These are phyloP conservation scores for Xenopus laevis DNA, from an alignment of 2,113 vertebrate genomes.

Conservation along the genomic window DNA sequence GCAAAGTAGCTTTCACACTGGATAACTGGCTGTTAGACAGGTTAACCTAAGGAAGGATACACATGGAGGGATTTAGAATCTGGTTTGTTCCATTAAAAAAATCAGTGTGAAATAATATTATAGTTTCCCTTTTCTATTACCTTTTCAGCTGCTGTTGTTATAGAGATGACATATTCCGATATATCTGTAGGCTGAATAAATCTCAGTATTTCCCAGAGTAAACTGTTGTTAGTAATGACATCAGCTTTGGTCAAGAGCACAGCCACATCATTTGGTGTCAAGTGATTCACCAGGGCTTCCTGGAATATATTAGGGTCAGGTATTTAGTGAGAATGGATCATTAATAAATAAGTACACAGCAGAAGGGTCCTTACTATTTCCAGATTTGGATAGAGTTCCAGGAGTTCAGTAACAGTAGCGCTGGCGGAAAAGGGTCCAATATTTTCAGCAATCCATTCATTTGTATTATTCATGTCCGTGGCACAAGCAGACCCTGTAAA, in stretches of 20 bases:
- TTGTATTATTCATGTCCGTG: neutral
- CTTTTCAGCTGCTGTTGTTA: neutral
- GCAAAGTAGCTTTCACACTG: neutral
- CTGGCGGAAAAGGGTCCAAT: slow-evolving; percentile 4
- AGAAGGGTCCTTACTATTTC: slow-evolving; percentile 18
- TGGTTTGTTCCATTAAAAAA: too few relatives aligned
- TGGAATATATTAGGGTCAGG: neutral
- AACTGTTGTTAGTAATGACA: slow-evolving; percentile 3
- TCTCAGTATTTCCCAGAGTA: neutral
- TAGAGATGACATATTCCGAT: slow-evolving; percentile 2
- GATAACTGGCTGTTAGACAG: neutral
- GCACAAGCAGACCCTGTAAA: slow-evolving; percentile 26
- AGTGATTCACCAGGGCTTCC: neutral
- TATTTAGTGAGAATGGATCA: neutral
- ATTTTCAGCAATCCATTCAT: slow-evolving; percentile 15
- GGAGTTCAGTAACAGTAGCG: neutral
- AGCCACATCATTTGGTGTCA: slow-evolving; percentile 15
- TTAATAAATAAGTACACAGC: neutral
- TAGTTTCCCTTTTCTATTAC: neutral
- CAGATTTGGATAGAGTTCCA: slow-evolving; percentile 14
- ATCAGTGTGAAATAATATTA: too few relatives aligned
- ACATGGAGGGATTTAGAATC: too few relatives aligned
- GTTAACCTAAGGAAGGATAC: neutral
- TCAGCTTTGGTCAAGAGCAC: slow-evolving; percentile 18
- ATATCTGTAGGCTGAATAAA: slow-evolving; percentile 1